Percentiles rank a stretch among this genome's conserved stretches.
phyloP scores from a whole-genome alignment of 2,888 invertebrate species.

The Ectemnius continuus region DNA sequence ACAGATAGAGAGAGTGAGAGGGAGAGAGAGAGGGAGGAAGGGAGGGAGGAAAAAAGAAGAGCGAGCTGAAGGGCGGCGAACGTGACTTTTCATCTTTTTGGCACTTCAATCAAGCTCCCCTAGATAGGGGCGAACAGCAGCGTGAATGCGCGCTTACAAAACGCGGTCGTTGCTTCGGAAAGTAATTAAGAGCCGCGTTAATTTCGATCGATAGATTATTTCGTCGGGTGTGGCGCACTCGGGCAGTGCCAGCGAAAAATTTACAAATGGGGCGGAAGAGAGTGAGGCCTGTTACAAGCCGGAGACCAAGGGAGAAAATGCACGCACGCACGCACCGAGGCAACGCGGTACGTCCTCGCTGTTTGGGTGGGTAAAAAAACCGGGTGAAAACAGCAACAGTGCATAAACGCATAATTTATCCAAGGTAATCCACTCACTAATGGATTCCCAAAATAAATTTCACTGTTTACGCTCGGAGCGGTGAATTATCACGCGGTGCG shows the following conservation, averaged over 20 bases:
- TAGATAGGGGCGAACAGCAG: not conserved
- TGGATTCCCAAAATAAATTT: constrained; percentile 45
- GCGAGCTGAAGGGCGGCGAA: not conserved
- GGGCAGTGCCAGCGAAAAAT: not conserved
- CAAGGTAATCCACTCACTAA: constrained; percentile 32
- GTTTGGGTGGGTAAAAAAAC: not conserved
- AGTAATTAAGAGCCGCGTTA: constrained; percentile 31
- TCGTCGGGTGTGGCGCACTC: not conserved
- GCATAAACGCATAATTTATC: constrained; percentile 42
- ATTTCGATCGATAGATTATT: constrained; percentile 4
- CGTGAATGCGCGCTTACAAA: not conserved
- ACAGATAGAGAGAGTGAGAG: no score
- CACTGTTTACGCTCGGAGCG: constrained; percentile 15
- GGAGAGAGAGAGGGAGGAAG: no score
- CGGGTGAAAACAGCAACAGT: not conserved
- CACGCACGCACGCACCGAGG: no score
- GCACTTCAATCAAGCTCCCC: not conserved
- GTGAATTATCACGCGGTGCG: constrained; percentile 25
- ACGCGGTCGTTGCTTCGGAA: constrained; percentile 5
- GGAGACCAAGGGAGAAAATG: no score
- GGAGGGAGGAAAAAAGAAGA: no score
- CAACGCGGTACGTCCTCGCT: no score
- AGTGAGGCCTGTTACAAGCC: no score
- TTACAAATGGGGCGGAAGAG: no score
- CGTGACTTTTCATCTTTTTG: constrained; percentile 5